Evolutionary conservation across 2,113 vertebrate species (phyloP), one percentile per base, ranked within the genome.

Genomic region (Acrocephalus kingi): DNA sequence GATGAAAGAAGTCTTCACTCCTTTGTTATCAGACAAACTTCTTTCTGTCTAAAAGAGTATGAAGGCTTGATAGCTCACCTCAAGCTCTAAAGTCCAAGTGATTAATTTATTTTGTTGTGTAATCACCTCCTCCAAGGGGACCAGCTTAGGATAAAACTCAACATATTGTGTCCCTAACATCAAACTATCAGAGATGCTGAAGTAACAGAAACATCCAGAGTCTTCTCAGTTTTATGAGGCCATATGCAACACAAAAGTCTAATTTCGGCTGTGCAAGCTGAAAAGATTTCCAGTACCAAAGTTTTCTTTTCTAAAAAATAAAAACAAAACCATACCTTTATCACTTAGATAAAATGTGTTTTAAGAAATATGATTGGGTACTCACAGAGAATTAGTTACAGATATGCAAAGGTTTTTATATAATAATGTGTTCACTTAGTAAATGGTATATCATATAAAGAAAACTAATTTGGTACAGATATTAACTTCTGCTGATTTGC

Each of bases 401-500:
- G 25, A 62, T 73, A 51, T 12, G 37, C 28, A 76, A 92, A 56
- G 4, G 73, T 35, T 51, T 85, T 61, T 59, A 13, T 63, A 19
- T 24, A 55, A 31, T 63, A 64, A 28, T 13, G 1, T n/a, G 35
- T 43, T 77, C 24, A 45, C 69, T 58, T 68, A 46, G 22, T 59
- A 84, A 61, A 78, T 45, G 25, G 5, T 71, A 2, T 55, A 15
- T n/a, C 3, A 11, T 24, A 58, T 17, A 56, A 75, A 41, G 31
- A 45, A 63, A 83, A 49, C 9, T 18, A 19, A 55, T 66, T 91
- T 83, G 62, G 22, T 76, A 6, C 17, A 88, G 51, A 37, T 80
- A 69, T 37, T 45, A 73, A 46, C 13, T 77, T 92, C 17, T 31
- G 7, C 35, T 95, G 79, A 63, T 86, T 80, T 95, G 51, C 17